Conservation (phyloP, 30 jellyfish, hydroid and myxozoan genomes). For the Aurelia aurita region DNA sequence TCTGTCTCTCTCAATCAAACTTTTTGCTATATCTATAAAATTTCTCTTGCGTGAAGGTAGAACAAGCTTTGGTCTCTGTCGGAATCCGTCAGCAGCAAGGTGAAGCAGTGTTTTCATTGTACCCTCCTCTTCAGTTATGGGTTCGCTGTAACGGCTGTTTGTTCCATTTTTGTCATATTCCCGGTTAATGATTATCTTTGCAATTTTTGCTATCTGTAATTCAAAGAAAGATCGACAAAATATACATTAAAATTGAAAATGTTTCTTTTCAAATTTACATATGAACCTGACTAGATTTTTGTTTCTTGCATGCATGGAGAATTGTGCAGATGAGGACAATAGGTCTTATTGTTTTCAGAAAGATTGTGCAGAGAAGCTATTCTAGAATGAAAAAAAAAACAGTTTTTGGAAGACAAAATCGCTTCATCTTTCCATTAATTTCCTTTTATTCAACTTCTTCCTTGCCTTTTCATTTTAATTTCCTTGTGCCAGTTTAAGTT, state of each 20-base stretch:
- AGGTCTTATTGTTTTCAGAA: too few species aligned
- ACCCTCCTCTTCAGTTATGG: slow-evolving; percentile 35
- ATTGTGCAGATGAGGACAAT: too few species aligned
- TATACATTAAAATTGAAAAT: not conserved
- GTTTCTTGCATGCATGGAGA: too few species aligned
- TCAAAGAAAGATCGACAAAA: not conserved
- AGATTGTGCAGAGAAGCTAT: too few species aligned
- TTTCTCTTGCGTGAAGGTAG: slow-evolving; percentile 34
- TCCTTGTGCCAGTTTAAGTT: too few species aligned
- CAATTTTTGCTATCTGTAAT: slow-evolving; percentile 52
- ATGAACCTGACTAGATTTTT: too few species aligned
- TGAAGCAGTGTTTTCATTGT: slow-evolving; percentile 72
- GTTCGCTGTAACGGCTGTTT: slow-evolving; percentile 48
- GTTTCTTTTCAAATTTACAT: too few species aligned
- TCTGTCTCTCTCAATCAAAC: slow-evolving; percentile 59
- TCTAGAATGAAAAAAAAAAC: too few species aligned
- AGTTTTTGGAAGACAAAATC: too few species aligned
- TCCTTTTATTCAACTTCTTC: too few species aligned
- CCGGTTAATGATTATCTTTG: slow-evolving; percentile 54
- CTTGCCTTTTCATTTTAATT: too few species aligned
- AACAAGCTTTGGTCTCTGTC: slow-evolving; percentile 18
- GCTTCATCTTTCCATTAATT: too few species aligned
- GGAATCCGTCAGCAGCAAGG: slow-evolving; percentile 84
- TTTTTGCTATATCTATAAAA: slow-evolving; percentile 59
- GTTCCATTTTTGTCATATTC: slow-evolving; percentile 37